These are phyloP conservation scores for Crotalus horridus DNA, from an alignment of 2,113 vertebrate species.

Conservation along the genomic window DNA sequence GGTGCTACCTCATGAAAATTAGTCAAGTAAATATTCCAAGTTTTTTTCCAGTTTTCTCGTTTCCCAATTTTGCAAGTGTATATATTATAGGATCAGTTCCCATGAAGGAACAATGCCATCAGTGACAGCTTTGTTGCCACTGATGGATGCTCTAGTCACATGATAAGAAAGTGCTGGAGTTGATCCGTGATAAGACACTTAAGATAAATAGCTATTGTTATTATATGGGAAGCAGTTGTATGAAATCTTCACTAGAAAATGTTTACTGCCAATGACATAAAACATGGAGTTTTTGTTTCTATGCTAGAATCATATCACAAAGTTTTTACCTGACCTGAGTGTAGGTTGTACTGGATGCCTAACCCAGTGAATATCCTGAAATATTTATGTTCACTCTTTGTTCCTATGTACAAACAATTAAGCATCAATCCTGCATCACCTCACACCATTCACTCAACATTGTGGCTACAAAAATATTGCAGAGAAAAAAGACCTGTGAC, in stretches of 20 bases:
- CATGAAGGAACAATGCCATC: constrained; percentile 11
- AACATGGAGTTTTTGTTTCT: not conserved
- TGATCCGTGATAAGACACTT: constrained; percentile 9
- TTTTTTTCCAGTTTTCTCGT: constrained; percentile 27
- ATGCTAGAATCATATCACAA: not conserved
- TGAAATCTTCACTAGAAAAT: not conserved
- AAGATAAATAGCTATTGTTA: constrained; percentile 3
- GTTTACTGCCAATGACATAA: not conserved
- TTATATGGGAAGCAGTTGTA: not conserved
- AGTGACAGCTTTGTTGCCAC: not conserved
- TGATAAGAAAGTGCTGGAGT: constrained; percentile 6
- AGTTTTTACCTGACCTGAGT: not conserved
- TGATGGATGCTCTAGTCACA: constrained; percentile 15
- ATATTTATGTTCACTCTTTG: not conserved
- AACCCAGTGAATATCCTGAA: not conserved
- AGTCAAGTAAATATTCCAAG: constrained; percentile 45
- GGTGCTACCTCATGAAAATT: constrained; percentile 36
- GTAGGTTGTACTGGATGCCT: not conserved
- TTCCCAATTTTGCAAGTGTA: constrained; percentile 11
- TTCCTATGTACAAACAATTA: not conserved
- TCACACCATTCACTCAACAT: not conserved
- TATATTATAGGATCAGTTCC: not conserved
- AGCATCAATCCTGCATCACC: not conserved
- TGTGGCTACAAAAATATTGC: not conserved
- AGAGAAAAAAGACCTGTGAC: not conserved